phyloP scores from a whole-genome alignment of 1,140 invertebrate genomes.

The Phenacoccus solenopsis region DNA sequence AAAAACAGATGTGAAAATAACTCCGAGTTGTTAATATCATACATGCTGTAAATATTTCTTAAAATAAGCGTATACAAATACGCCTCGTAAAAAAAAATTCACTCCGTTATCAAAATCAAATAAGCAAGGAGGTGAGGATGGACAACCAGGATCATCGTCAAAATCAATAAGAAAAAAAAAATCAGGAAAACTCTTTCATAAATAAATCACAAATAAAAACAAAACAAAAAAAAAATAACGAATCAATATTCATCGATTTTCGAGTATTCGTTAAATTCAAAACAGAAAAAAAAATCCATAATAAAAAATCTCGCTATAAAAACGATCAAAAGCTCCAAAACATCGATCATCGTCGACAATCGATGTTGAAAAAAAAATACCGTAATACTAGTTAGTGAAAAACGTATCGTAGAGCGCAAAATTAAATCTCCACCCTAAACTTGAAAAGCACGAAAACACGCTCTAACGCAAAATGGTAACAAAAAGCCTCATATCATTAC shows the following conservation, averaged over 20 bases:
- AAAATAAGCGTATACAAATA: too few relatives aligned
- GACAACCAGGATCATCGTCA: too few relatives aligned
- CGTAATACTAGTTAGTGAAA: background rate
- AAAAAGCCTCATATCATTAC: background rate
- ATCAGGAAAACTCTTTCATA: too few relatives aligned
- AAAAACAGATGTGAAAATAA: too few relatives aligned
- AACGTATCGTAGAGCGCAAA: background rate
- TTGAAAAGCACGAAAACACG: background rate
- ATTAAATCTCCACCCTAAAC: background rate
- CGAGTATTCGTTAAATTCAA: background rate
- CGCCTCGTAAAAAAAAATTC: too few relatives aligned
- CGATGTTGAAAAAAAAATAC: background rate
- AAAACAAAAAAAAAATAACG: background rate
- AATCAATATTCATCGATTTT: too few relatives aligned
- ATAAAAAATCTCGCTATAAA: background rate
- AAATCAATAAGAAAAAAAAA: too few relatives aligned
- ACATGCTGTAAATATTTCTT: too few relatives aligned
- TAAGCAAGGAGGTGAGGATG: too few relatives aligned
- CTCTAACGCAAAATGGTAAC: constrained; percentile 1
- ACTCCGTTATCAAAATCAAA: too few relatives aligned
- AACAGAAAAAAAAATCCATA: background rate
- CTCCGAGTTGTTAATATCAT: too few relatives aligned
- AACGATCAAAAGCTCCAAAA: background rate
- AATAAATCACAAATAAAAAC: too few relatives aligned
- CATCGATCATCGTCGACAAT: background rate